These are phyloP conservation scores for Neosilurus mollespiculum DNA, from an alignment of 2,797 vertebrate genomes.

Conservation along the genomic window DNA sequence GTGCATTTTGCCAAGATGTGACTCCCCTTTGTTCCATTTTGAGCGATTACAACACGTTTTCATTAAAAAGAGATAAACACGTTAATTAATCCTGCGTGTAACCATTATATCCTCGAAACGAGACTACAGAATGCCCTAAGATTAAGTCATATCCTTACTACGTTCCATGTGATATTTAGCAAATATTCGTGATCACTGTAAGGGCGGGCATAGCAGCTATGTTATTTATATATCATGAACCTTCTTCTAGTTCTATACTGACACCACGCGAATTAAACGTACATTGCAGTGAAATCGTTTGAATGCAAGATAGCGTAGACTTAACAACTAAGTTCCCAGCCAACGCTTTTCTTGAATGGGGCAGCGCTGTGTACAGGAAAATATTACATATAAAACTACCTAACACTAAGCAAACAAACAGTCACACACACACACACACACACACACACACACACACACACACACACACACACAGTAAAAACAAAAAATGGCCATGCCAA, in stretches of 20 bases:
- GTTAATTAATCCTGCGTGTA: background rate
- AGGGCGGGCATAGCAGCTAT: background rate
- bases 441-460: background rate
- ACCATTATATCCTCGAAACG: background rate
- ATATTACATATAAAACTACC: no score
- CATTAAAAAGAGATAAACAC: background rate
- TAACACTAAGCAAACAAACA: no score
- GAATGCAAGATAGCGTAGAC: no score
- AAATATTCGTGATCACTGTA: background rate
- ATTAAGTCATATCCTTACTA: background rate
- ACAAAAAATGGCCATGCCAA: background rate
- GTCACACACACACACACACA: background rate
- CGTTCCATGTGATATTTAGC: background rate
- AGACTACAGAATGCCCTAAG: no score
- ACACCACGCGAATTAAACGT: conserved; percentile 39
- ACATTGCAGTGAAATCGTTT: conserved; percentile 6
- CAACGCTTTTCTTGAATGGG: no score
- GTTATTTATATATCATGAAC: background rate
- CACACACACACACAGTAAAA: background rate
- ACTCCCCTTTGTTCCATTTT: conserved; percentile 47
- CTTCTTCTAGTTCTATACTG: conserved; percentile 32
- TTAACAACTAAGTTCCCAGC: no score
- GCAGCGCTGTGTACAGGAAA: no score
- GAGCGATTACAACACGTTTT: background rate
- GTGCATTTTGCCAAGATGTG: background rate